Evolutionary conservation across 2,888 invertebrate genomes (phyloP), one percentile per base, ranked within the genome.

Genomic region (Conus canariensis): DNA sequence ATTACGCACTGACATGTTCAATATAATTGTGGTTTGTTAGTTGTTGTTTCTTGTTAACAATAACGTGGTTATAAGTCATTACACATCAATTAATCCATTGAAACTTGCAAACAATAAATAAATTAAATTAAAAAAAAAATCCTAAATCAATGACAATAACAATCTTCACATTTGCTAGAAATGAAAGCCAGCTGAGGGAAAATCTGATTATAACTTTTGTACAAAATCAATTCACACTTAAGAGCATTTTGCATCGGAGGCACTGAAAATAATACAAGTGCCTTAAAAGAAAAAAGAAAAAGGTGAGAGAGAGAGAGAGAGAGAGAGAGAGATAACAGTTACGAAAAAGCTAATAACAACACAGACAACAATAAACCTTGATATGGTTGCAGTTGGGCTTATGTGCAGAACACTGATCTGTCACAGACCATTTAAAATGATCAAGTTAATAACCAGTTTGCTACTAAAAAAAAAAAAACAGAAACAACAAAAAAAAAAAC

Each of bases 171-270:
- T 64, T 64, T 16, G 16, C 16, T 64, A 64, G 2, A 64, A 64
- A 1, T 64, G 64, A 16, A 64, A 64, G 64, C 16, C 4, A 64
- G 30, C 22, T 22, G 7, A 22, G 22, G 70, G 9, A 56, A 83
- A 83, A 83, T 83, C 82, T 58, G 58, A 58, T 83, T 83, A 58
- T 56, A 58, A 58, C 12, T 45, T 14, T 30, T n/a, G 8, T 25
- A 30, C 8, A 77, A 58, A 83, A 83, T 83, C 82, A 83, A 58
- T 80, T 80, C 77, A n/a, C 74, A 80, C 10, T 58, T 58, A 77
- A 64, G 5, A 77, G 25, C 58, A 83, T 58, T 22, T 83, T 83
- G 82, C 82, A 83, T 83, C 82, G 5, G 82, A 83, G 82, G 82
- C 82, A 83, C 80, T 80, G 80, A 80, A 80, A 80, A 80, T 80